Evolutionary conservation across 2,797 vertebrate species (phyloP).

Genomic region (Petrocephalus sullivani): DNA sequence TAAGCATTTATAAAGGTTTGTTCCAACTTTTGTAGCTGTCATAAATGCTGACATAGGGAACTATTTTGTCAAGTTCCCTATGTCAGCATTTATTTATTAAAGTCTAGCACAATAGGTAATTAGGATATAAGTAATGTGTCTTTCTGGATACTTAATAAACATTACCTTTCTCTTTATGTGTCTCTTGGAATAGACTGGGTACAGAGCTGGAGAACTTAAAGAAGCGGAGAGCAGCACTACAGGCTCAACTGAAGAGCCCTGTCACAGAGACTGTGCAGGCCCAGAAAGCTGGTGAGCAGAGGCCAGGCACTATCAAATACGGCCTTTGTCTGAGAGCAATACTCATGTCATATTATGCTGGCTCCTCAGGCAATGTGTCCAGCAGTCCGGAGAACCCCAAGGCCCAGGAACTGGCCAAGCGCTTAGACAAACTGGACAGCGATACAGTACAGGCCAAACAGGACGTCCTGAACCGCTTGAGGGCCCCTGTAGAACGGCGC

Average conservation of each 20-base stretch:
- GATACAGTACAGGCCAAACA: constrained; percentile 68
- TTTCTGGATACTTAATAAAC: background rate
- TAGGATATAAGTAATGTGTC: background rate
- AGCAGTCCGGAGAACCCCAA: constrained; percentile 61
- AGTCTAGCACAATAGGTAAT: background rate
- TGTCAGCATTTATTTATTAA: background rate
- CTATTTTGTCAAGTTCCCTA: no score
- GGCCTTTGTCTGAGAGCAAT: background rate
- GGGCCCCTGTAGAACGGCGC: constrained; percentile 67
- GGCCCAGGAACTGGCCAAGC: constrained; percentile 57
- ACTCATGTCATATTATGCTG: background rate
- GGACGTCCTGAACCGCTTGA: constrained; percentile 64
- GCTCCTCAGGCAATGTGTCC: constrained; percentile 45
- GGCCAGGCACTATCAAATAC: background rate
- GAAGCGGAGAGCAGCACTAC: constrained; percentile 65
- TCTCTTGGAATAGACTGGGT: constrained; percentile 64
- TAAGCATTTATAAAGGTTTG: no score
- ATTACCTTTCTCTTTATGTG: constrained; percentile 10
- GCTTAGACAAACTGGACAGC: constrained; percentile 66
- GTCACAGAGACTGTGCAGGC: constrained; percentile 40
- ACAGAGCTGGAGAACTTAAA: constrained; percentile 72
- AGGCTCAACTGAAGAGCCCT: constrained; percentile 59
- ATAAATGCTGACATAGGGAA: no score
- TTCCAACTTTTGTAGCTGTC: no score
- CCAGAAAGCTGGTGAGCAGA: constrained; percentile 51